These are phyloP conservation scores for Nezara viridula DNA, from an alignment of 2,888 invertebrate genomes.

Conservation along the genomic window DNA sequence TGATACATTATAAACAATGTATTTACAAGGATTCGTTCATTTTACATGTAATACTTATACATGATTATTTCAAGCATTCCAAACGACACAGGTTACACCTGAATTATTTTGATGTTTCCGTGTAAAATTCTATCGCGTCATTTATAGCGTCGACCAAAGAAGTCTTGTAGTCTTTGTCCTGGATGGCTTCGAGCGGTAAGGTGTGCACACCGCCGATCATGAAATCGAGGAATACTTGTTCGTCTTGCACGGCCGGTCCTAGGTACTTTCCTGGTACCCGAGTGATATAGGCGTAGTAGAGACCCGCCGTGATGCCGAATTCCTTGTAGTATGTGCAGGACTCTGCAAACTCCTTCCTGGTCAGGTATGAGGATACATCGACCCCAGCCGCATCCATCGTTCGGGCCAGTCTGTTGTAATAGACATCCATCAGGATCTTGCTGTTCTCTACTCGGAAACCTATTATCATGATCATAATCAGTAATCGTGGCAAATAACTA, in stretches of 20 bases:
- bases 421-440: constrained; percentile 49
- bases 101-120: background rate
- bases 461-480: background rate
- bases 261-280: constrained; percentile 59
- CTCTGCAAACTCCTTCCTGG: constrained; percentile 56
- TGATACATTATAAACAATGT: background rate
- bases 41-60: background rate
- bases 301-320: constrained; percentile 55
- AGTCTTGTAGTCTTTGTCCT: constrained; percentile 54
- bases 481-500: no score
- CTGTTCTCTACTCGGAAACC: constrained; percentile 53
- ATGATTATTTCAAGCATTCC: background rate
- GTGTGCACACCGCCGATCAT: constrained; percentile 56
- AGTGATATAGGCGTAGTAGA: constrained; percentile 61
- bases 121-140: constrained; percentile 59
- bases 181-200: constrained; percentile 54
- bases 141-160: constrained; percentile 50
- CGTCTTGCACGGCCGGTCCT: constrained; percentile 32
- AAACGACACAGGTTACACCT: background rate
- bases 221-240: constrained; percentile 57
- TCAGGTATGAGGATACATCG: constrained; percentile 43
- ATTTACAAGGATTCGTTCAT: background rate
- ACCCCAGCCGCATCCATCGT: constrained; percentile 54
- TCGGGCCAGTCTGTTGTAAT: constrained; percentile 55
- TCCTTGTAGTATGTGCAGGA: constrained; percentile 60